Conservation (phyloP, 2,888 invertebrate genomes). For the Eupithecia tripunctaria region DNA sequence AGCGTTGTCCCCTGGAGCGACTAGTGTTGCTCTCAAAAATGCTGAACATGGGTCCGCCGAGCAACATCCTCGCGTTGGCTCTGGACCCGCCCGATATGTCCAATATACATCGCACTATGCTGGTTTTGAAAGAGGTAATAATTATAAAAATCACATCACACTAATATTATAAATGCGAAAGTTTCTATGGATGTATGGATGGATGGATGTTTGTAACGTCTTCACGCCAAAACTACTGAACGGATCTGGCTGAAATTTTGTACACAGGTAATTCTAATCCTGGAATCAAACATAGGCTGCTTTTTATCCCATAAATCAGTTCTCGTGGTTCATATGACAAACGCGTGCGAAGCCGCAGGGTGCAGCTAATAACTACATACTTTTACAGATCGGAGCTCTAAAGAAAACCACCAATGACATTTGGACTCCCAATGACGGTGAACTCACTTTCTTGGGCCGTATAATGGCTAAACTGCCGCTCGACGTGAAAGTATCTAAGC, state of each 20-base stretch:
- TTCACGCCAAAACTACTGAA: no score
- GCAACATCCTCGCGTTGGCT: constrained; percentile 91
- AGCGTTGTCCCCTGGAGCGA: constrained; percentile 91
- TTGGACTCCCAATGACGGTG: constrained; percentile 88
- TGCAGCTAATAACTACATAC: no score
- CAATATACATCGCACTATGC: constrained; percentile 91
- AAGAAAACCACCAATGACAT: constrained; percentile 83
- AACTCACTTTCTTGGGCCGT: constrained; percentile 93
- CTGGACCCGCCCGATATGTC: constrained; percentile 94
- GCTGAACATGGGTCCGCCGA: constrained; percentile 92
- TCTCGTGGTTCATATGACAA: no score
- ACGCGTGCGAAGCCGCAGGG: no score
- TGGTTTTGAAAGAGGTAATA: constrained; percentile 91
- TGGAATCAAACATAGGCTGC: no score
- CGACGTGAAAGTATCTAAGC: constrained; percentile 91
- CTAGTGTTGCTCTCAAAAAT: constrained; percentile 92
- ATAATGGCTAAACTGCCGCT: constrained; percentile 93
- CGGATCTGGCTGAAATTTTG: no score
- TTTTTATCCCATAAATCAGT: no score
- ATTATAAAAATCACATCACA: no score
- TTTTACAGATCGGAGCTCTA: constrained; percentile 89
- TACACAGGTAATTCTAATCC: no score
- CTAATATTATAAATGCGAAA: no score
- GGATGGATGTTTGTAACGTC: no score
- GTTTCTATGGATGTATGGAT: no score